phyloP scores from a whole-genome alignment of 2,113 vertebrate genomes.

The Sciurus niger region DNA sequence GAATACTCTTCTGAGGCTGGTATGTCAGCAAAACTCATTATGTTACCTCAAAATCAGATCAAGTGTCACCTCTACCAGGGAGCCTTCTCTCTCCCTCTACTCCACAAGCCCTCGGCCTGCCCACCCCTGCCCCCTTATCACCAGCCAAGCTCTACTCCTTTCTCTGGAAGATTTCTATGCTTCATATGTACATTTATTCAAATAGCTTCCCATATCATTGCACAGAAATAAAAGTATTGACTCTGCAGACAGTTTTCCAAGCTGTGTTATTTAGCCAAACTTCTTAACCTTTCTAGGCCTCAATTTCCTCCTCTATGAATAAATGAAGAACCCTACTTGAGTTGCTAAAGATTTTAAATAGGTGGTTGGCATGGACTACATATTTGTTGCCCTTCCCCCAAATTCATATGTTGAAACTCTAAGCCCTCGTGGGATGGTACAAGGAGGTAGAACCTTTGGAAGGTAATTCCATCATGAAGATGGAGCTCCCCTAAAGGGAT shows the following conservation, averaged over 20 bases:
- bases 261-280: neutral
- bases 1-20: neutral
- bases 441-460: neutral
- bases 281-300: neutral
- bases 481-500: neutral
- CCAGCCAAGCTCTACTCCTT: neutral
- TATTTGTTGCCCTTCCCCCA: neutral
- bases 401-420: neutral
- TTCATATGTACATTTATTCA: neutral
- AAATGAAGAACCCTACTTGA: neutral
- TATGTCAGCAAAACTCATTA: neutral
- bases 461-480: neutral
- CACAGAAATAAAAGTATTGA: neutral
- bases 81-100: neutral
- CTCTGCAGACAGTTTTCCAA: neutral
- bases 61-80: neutral
- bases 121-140: too few relatives aligned
- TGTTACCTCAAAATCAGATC: neutral
- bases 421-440: neutral
- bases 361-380: neutral
- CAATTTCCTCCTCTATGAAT: neutral
- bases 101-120: neutral
- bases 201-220: neutral
- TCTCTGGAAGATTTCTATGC: neutral
- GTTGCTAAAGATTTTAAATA: neutral